Base-by-base conservation (phyloP, 2,888 invertebrate genomes). In the Agriopis aurantiaria region DNA sequence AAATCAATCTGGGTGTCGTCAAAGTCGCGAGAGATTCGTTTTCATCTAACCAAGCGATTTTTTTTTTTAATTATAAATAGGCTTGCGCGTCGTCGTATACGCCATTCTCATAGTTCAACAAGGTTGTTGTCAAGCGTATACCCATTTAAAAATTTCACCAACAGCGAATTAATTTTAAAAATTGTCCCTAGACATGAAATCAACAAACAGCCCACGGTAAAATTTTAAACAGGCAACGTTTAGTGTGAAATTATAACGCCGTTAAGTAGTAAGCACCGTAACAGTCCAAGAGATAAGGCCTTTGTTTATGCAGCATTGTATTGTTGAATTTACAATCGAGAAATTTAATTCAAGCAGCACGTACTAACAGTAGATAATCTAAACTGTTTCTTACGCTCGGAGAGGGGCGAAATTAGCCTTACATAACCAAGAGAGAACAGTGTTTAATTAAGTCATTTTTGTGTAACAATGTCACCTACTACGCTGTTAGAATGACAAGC, bases 241-340 rank as follows among this genome's bases (percentile, higher is more conserved):
- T 65, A 71, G 65, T 63, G 71, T 71, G 49, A 72, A 73, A 71
- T 72, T 74, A 74, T 71, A 75, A 73, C 65, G 71, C 71, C 58
- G 65, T 68, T 69, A 65, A 67, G 75, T 65, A 69, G 69, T 69
- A 53, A 69, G 65, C 65, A 69, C 82, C 82, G 82, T 88, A 82
- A 85, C 82, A 82, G 84, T 83, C 80, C 77, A 83, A 64, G 53
- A 88, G 90, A 90, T 90, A 91, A 89, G 69, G 86, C 61, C 87
- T 87, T 87, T 86, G 88, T 91, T 91, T 90, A 91, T 88, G 87
- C 85, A 79, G 83, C 85, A 83, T 82, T 87, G 83, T 87, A 81
- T 82, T 78, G 78, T 75, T 77, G 80, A 86, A 90, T 90, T 90
- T 89, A 90, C 86, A 86, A 86, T 84, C 85, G 84, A 83, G 84